Evolutionary conservation across 2,888 invertebrate genomes (phyloP).

Genomic region (Drosophila pegasa): DNA sequence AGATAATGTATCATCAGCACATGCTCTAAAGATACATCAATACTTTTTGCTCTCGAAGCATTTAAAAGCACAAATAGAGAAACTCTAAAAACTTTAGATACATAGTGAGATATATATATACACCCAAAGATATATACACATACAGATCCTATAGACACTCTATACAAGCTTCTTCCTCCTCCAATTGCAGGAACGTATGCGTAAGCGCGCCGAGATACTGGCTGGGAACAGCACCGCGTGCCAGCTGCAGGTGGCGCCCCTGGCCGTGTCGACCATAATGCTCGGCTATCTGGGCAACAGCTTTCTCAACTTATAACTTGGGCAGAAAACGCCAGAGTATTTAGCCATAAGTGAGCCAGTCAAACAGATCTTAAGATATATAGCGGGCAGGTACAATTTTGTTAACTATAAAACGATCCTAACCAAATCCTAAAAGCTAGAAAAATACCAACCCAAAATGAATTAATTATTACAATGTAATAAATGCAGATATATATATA

Average conservation of each 20-base stretch:
- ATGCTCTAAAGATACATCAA: too few species aligned
- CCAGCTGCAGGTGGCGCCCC: conserved; percentile 76
- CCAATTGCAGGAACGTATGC: conserved; percentile 85
- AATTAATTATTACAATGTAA: conserved; percentile 71
- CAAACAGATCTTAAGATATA: conserved; percentile 35
- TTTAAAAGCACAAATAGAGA: background rate
- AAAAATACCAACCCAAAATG: conserved; percentile 14
- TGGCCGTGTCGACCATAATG: conserved; percentile 81
- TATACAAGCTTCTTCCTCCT: background rate
- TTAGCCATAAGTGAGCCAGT: conserved; percentile 30
- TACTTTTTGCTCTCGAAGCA: too few species aligned
- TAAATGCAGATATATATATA: conserved; percentile 30
- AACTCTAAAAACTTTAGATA: background rate
- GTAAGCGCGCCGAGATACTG: conserved; percentile 87
- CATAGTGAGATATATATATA: background rate
- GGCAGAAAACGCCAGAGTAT: conserved; percentile 56
- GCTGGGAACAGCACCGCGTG: conserved; percentile 86
- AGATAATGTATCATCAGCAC: too few species aligned
- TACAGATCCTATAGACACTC: too few species aligned
- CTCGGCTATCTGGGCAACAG: conserved; percentile 80
- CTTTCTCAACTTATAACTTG: conserved; percentile 83
- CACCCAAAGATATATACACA: too few species aligned
- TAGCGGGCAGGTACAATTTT: conserved; percentile 49
- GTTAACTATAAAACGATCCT: conserved; percentile 37
- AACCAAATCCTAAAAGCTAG: conserved; percentile 9